These are phyloP conservation scores for Candidula unifasciata DNA, from an alignment of 2,888 invertebrate species.

Conservation along the genomic window DNA sequence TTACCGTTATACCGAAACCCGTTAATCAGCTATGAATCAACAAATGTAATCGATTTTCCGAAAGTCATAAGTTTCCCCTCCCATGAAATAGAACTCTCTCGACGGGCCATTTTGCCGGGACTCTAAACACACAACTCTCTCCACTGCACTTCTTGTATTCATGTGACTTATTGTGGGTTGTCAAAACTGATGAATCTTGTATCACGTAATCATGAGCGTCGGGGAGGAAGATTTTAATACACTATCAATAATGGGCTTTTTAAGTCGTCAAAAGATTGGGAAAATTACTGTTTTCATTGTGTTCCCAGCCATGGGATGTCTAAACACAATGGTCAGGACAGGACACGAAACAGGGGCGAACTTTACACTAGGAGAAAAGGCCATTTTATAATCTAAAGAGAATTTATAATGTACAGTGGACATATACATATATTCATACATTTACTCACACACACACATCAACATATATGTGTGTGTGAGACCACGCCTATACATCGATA, in stretches of 20 bases:
- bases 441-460: not conserved
- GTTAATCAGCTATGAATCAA: slow-evolving; percentile 26
- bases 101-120: not conserved
- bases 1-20: not conserved
- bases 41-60: slow-evolving; percentile 11
- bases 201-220: slow-evolving; percentile 12
- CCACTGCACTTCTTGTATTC: slow-evolving; percentile 21
- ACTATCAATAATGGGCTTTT: slow-evolving; percentile 25
- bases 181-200: slow-evolving; percentile 33
- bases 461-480: not conserved
- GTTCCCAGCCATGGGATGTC: not conserved
- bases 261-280: not conserved
- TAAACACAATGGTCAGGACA: too few relatives aligned
- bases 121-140: not conserved
- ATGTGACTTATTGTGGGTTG: slow-evolving; percentile 30
- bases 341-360: too few relatives aligned
- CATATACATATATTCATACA: not conserved
- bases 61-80: not conserved
- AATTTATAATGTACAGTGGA: too few relatives aligned
- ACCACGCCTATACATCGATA: not conserved
- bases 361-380: too few relatives aligned
- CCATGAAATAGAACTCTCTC: not conserved
- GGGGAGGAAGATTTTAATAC: not conserved
- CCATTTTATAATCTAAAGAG: too few relatives aligned
- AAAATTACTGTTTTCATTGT: slow-evolving; percentile 1